Conservation (phyloP, 1,140 invertebrate species). For the Campodea augens region DNA sequence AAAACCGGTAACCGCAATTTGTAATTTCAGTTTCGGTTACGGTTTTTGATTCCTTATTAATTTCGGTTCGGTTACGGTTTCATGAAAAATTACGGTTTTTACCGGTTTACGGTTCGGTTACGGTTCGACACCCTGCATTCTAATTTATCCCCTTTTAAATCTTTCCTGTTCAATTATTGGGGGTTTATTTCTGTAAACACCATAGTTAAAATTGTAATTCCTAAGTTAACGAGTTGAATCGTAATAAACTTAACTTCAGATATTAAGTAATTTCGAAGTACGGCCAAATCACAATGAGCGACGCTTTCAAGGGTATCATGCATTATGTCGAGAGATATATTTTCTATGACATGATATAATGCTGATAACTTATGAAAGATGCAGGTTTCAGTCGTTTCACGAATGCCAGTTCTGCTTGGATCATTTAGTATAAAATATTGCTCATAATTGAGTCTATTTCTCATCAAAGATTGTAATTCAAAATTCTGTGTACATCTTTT, state of each 20-base stretch:
- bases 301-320: conserved; percentile 1
- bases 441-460: not conserved
- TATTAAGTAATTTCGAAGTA: too few relatives aligned
- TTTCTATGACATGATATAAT: not conserved
- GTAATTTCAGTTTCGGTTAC: too few relatives aligned
- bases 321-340: not conserved
- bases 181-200: not conserved
- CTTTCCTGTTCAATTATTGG: not conserved
- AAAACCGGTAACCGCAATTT: too few relatives aligned
- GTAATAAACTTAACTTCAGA: too few relatives aligned
- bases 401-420: not conserved
- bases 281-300: not conserved
- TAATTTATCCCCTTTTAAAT: not conserved
- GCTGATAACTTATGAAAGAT: not conserved
- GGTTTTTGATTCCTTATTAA: too few relatives aligned
- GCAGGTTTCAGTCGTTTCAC: not conserved
- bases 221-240: too few relatives aligned
- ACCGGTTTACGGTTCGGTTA: too few relatives aligned
- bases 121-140: too few relatives aligned
- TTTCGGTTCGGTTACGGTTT: too few relatives aligned
- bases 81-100: too few relatives aligned
- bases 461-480: not conserved
- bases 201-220: not conserved
- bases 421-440: not conserved
- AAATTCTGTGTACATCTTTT: not conserved